These are phyloP conservation scores for Acronicta psi DNA, from an alignment of 2,888 invertebrate genomes.

Conservation along the genomic window DNA sequence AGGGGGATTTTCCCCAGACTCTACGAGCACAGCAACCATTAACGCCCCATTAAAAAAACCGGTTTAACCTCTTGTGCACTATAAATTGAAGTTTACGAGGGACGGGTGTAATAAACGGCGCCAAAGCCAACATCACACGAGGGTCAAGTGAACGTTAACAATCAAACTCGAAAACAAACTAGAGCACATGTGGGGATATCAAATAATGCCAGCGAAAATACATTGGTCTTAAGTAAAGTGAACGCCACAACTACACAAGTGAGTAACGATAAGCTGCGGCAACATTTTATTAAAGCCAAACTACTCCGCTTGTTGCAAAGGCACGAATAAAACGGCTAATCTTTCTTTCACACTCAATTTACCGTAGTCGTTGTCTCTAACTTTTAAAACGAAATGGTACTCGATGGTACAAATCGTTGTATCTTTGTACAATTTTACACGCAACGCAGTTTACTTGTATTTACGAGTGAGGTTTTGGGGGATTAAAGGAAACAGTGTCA, in stretches of 20 bases:
- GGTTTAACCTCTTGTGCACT: slow-evolving; percentile 71
- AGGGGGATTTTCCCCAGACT: slow-evolving; percentile 53
- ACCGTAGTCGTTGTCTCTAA: slow-evolving; percentile 43
- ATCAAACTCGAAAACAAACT: slow-evolving; percentile 69
- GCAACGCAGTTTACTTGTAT: slow-evolving; percentile 48
- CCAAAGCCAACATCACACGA: slow-evolving; percentile 70
- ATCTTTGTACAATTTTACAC: slow-evolving; percentile 47
- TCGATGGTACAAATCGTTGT: slow-evolving; percentile 36
- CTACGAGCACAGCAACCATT: slow-evolving; percentile 67
- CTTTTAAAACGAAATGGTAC: slow-evolving; percentile 51
- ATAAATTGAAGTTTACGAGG: slow-evolving; percentile 74
- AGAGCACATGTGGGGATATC: slow-evolving; percentile 57
- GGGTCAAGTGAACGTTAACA: slow-evolving; percentile 71
- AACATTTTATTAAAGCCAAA: slow-evolving; percentile 35
- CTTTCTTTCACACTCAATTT: slow-evolving; percentile 59
- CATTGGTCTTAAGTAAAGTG: slow-evolving; percentile 22
- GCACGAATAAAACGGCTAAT: slow-evolving; percentile 51
- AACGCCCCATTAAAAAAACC: slow-evolving; percentile 75
- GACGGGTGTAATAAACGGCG: slow-evolving; percentile 67
- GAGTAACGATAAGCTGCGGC: slow-evolving; percentile 19
- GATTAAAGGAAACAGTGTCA: slow-evolving; percentile 72
- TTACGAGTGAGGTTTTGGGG: slow-evolving; percentile 58
- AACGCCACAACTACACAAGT: neutral
- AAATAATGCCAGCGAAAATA: slow-evolving; percentile 47
- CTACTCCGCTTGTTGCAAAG: slow-evolving; percentile 32